Conservation (phyloP, 2,113 vertebrate genomes). For the Dipodomys spectabilis region DNA sequence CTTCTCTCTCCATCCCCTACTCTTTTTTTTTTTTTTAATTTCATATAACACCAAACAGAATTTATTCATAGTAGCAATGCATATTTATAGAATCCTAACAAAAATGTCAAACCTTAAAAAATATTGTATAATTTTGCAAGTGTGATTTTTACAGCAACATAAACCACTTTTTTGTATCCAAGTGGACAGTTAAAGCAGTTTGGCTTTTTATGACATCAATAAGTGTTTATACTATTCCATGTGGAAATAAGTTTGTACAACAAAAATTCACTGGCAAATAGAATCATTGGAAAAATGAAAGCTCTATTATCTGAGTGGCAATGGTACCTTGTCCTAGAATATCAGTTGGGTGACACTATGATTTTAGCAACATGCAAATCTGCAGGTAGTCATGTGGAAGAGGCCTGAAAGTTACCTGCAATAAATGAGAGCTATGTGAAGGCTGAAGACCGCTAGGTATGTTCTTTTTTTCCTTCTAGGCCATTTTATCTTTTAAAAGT, state of each 20-base stretch:
- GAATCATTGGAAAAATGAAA: constrained; percentile 18
- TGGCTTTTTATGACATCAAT: neutral
- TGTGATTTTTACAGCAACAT: constrained; percentile 47
- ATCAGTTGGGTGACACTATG: neutral
- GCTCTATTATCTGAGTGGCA: constrained; percentile 76
- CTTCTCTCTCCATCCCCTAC: no score
- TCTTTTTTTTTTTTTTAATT: no score
- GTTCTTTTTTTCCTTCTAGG: neutral
- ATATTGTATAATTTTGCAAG: neutral
- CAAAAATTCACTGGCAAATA: constrained; percentile 10
- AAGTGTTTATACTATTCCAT: neutral
- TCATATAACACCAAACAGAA: constrained; percentile 16
- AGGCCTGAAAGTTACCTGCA: neutral
- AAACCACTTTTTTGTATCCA: constrained; percentile 18
- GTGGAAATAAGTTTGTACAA: constrained; percentile 39
- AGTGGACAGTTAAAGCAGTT: neutral
- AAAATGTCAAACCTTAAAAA: constrained; percentile 19
- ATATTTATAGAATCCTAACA: constrained; percentile 44
- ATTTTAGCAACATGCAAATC: neutral
- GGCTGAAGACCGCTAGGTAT: neutral
- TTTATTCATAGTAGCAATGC: constrained; percentile 52
- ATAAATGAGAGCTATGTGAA: neutral
- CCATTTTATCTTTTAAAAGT: neutral
- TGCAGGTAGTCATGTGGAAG: neutral
- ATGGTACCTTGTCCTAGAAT: neutral